Conservation (phyloP, 1,140 invertebrate genomes). For the Drosophila subobscura region DNA sequence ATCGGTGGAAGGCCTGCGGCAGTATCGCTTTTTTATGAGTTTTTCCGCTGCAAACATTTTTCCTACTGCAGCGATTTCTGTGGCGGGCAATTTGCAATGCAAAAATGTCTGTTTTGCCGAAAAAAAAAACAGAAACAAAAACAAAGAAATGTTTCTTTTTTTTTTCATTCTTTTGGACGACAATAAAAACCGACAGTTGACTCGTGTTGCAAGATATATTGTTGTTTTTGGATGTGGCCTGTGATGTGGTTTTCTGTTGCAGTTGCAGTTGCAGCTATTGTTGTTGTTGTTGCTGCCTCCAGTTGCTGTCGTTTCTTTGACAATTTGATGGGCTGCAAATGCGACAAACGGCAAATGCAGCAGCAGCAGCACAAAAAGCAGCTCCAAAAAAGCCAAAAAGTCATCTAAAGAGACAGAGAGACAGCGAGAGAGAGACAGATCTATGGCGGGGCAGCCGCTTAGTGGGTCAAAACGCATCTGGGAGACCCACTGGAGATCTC, state of each 20-base stretch:
- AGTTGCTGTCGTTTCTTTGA: conserved; percentile 29
- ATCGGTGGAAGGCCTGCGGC: conserved; percentile 36
- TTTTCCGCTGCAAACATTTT: conserved; percentile 72
- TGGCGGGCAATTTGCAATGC: conserved; percentile 76
- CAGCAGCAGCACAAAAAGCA: too few species aligned
- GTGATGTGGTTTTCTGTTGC: conserved; percentile 38
- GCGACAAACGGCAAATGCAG: too few species aligned
- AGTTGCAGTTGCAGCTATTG: conserved; percentile 26
- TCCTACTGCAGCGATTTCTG: conserved; percentile 66
- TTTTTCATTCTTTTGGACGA: conserved; percentile 57
- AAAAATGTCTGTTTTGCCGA: conserved; percentile 62
- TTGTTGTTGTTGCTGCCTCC: conserved; percentile 2
- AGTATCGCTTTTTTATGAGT: conserved; percentile 72
- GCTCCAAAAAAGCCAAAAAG: conserved; percentile 24
- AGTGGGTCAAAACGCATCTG: conserved; percentile 70
- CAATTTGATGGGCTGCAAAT: conserved; percentile 68
- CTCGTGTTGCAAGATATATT: conserved; percentile 82
- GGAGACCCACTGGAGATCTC: not conserved
- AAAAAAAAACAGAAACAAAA: conserved; percentile 73
- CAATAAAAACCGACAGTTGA: conserved; percentile 82
- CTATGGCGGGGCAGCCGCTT: conserved; percentile 23
- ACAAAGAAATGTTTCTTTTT: conserved; percentile 75
- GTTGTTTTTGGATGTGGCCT: conserved; percentile 36
- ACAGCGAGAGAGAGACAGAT: conserved; percentile 3
- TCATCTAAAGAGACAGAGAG: not conserved